A percentile compares a stretch with the other conserved stretches of the same genome.
Evolutionary conservation across 2,113 vertebrate genomes (phyloP).

Genomic region (Nymphicus hollandicus): DNA sequence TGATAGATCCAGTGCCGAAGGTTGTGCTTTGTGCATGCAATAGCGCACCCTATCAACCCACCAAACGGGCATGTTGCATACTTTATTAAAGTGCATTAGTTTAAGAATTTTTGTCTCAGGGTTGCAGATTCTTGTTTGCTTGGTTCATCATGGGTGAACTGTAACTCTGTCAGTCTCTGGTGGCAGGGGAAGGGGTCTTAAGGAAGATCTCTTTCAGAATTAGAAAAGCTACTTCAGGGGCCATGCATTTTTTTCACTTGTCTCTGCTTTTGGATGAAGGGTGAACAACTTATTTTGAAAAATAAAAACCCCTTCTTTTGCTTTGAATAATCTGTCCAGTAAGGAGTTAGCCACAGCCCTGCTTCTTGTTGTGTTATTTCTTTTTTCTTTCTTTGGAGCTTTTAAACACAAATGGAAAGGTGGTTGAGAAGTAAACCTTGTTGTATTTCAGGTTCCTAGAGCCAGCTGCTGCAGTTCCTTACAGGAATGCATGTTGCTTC

Average conservation of each 20-base stretch:
- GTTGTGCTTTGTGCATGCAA: background rate
- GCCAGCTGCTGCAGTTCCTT: background rate
- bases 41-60: background rate
- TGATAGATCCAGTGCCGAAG: background rate
- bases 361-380: background rate
- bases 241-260: fast-evolving
- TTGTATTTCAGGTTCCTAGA: background rate
- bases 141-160: background rate
- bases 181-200: fast-evolving
- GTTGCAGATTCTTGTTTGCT: background rate
- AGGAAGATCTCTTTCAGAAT: background rate
- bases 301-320: background rate
- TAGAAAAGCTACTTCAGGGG: background rate
- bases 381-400: background rate
- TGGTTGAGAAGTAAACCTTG: background rate
- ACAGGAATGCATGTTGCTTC: fast-evolving
- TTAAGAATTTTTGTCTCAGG: background rate
- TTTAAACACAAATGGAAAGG: background rate
- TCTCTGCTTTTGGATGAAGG: background rate
- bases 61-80: background rate
- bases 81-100: background rate
- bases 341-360: background rate
- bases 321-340: background rate
- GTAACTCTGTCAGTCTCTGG: background rate
- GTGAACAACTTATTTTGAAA: background rate